Percentiles rank a stretch among this genome's conserved stretches.
phyloP scores from a whole-genome alignment of 2,888 invertebrate genomes.

The Agonopterix subpropinquella region DNA sequence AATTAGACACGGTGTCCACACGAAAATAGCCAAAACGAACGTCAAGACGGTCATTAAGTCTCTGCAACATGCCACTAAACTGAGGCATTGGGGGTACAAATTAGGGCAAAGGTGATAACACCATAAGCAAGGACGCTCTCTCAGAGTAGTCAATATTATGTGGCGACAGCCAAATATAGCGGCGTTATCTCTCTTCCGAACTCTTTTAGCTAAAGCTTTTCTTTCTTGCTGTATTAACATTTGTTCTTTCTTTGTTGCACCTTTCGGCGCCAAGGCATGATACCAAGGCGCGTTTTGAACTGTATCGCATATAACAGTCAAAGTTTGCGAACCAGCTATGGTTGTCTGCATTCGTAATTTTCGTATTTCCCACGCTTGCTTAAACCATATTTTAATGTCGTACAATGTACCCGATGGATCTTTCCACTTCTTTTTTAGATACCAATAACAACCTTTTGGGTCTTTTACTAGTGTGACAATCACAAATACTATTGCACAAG shows the following conservation, averaged over 20 bases:
- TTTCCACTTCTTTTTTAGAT: slow-evolving; percentile 16
- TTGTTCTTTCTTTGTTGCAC: slow-evolving; percentile 27
- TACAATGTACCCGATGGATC: slow-evolving; percentile 22
- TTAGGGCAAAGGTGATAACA: slow-evolving; percentile 41
- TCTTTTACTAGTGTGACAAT: slow-evolving; percentile 18
- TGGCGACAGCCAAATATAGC: slow-evolving; percentile 33
- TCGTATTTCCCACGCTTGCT: slow-evolving; percentile 21
- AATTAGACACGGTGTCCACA: slow-evolving; percentile 45
- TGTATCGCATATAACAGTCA: slow-evolving; percentile 28
- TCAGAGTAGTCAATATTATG: slow-evolving; percentile 31
- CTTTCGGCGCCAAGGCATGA: slow-evolving; percentile 26
- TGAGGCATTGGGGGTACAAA: slow-evolving; percentile 43
- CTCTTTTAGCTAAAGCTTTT: slow-evolving; percentile 20
- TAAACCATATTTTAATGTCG: slow-evolving; percentile 17
- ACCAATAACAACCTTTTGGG: slow-evolving; percentile 26
- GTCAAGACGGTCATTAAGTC: slow-evolving; percentile 28
- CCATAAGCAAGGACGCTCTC: slow-evolving; percentile 45
- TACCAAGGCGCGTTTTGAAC: slow-evolving; percentile 23
- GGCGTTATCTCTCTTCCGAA: slow-evolving; percentile 21
- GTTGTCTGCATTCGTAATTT: slow-evolving; percentile 27
- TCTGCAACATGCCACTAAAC: slow-evolving; percentile 22
- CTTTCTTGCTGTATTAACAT: slow-evolving; percentile 12
- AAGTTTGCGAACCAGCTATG: slow-evolving; percentile 26
- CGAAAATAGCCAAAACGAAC: slow-evolving; percentile 31
- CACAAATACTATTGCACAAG: slow-evolving; percentile 11